Evolutionary conservation across 2,888 invertebrate genomes (phyloP), one percentile per base, ranked within the genome.

Genomic region (Drosophila subquinaria): DNA sequence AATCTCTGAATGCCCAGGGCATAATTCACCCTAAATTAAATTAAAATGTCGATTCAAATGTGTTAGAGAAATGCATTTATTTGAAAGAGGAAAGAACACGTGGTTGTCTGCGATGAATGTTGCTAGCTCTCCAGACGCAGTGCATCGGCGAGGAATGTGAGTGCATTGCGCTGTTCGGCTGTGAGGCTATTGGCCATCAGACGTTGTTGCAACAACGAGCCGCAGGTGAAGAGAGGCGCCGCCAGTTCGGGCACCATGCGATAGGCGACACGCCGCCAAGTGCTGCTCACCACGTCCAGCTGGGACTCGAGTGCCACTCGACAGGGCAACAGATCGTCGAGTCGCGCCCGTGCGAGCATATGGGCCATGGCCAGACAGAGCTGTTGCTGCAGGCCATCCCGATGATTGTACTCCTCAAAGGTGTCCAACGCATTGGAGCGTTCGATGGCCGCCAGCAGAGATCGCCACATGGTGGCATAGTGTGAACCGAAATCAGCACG

Each of bases 371-470:
- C 95, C 27, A 96, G 93, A 91, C 97, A 97, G 8, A 97, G 93
- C 95, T 98, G 97, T 91, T 97, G 97, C 69, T 96, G 95, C n/a
- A 98, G 94, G 89, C 95, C 95, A 90, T 97, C 97, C 70, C 96
- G 95, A 92, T 98, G 98, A 86, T 96, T 95, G 90, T 96, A 97
- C 92, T 98, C 98, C 27, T 95, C 95, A 80, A 95, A 97, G 91
- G 97, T 97, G 40, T 96, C 95, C 53, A 97, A 95, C 89, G 96
- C 95, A 65, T 96, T 95, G 0, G 97, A 95, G 80, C 95, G 96
- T 77, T 96, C 96, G 89, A 98, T 94, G 3, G 96, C 97, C 17
- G 94, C 94, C 57, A 97, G 93, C 2, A 97, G 91, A 2, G 95
- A 95, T 3, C 94, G 93, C 97, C 97, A 98, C 23, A 96, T 93